These are phyloP conservation scores for Zosterops lateralis DNA, from an alignment of 2,113 vertebrate species.

Conservation along the genomic window DNA sequence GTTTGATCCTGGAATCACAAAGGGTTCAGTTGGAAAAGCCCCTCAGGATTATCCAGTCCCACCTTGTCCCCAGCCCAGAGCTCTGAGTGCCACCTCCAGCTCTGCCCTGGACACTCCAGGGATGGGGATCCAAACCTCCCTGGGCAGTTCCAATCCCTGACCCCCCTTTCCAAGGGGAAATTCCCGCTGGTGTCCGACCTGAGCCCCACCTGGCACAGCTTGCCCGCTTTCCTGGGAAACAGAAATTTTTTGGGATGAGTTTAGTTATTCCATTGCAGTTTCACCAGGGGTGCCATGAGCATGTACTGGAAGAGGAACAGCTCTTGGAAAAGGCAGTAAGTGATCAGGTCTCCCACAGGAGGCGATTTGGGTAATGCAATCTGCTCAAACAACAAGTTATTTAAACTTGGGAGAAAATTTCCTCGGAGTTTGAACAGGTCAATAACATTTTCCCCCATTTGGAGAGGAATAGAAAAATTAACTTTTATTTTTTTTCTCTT, in stretches of 20 bases:
- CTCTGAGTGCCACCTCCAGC: not conserved
- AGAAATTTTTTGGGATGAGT: not conserved
- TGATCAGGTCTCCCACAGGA: constrained; percentile 14
- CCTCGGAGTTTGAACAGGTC: constrained; percentile 4
- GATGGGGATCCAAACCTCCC: too few species aligned
- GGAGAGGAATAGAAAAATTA: constrained; percentile 10
- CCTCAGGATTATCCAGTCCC: fast-evolving
- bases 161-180: fast-evolving
- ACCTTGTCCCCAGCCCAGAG: not conserved
- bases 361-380: constrained; percentile 8
- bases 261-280: not conserved
- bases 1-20: not conserved
- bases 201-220: not conserved
- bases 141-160: not conserved
- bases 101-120: not conserved
- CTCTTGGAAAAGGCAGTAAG: not conserved
- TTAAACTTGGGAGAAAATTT: constrained; percentile 1
- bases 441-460: not conserved
- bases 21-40: not conserved
- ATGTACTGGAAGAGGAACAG: not conserved
- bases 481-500: not conserved
- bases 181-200: fast-evolving
- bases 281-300: not conserved
- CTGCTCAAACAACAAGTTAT: constrained; percentile 8
- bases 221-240: not conserved